Base-by-base conservation (phyloP, 2,888 invertebrate genomes). In the Ectemnius cavifrons region DNA sequence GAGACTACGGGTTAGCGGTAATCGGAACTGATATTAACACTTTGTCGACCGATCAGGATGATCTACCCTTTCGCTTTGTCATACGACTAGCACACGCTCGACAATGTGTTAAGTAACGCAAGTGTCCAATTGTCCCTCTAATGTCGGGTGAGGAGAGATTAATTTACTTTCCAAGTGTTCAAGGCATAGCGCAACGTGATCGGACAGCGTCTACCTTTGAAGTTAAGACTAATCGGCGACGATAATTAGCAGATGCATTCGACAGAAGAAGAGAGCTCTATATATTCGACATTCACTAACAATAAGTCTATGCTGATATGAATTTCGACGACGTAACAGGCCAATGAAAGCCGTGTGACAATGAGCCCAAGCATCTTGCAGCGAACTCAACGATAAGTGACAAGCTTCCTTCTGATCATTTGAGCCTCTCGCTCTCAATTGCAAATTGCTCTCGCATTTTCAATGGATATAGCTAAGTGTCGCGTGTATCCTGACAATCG, bases 161-260 rank as follows among this genome's bases (percentile, higher is more conserved):
- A 79, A 84, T 89, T 88, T 87, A 88, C 88, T 88, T 88, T 89
- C 88, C 89, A 89, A 89, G 88, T 88, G 87, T 81, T 73, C 59
- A 72, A 82, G 82, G 80, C 79, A 78, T 87, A 88, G 87, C 87
- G 85, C 83, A 88, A 87, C 84, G 86, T 85, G 85, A 87, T 78
- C 57, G 62, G 80, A 74, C 59, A 67, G 66, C 37, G 37, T 66
- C 69, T 71, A 75, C 71, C 37, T n/a, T n/a, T 37, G 18, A 37
- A 63, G 67, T 47, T 4, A 11, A 57, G 27, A 27, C 61, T 71
- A n/a, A n/a, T 71, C 63, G 63, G 28, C 52, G 63, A 20, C 65
- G 13, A 80, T 59, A 71, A 71, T 23, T 74, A 75, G 67, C 74
- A 58, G 73, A 78, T 73, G 71, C 73, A 73, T 70, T 72, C 58